Evolutionary conservation across 2,113 vertebrate genomes (phyloP), one percentile per base, ranked within the genome.

Genomic region (Zeus faber): DNA sequence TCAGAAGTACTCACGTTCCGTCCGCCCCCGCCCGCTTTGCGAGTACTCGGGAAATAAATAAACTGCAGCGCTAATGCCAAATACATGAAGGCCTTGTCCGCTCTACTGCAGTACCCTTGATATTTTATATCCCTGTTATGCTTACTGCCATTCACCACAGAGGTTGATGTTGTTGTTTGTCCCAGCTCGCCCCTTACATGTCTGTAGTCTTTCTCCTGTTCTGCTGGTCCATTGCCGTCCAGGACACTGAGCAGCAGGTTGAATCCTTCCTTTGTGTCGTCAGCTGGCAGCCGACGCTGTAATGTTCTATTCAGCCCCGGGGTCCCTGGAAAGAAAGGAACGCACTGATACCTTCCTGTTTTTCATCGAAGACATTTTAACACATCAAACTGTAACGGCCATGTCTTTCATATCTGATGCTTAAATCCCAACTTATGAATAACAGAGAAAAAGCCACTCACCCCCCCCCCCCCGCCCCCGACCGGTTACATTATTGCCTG

Each of bases 261-360:
- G 65, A 74, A 76, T 80, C 54, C 23, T 39, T 56, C 63, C 70
- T 81, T 60, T 70, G 59, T 79, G 59, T 59, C 60, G 17, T 35
- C 53, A 1, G 46, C 17, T 49, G 44, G 44, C 35, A 54, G 65
- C 49, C 54, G 56, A n/a, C 62, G 58, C 65, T 66, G 62, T 62
- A 73, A 77, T 74, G 72, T 79, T 73, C 61, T 73, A 65, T 81
- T 82, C 68, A 81, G 56, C 58, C 22, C 13, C 62, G n/a, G 68
- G 66, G 54, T 52, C 45, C 1, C 6, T 21, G 24, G 60, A 65
- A n/a, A n/a, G n/a, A 68, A 65, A 67, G 70, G 37, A 6, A 58
- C 1, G 53, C 53, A 49, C 29, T 3, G 4, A 29, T 25, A 73
- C 63, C 63, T 67, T 72, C 57, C 50, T 72, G 63, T 66, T 79